Percentiles rank a stretch among this genome's conserved stretches.
Conservation (phyloP, 1,140 invertebrate species). For the Watersipora subatra region DNA sequence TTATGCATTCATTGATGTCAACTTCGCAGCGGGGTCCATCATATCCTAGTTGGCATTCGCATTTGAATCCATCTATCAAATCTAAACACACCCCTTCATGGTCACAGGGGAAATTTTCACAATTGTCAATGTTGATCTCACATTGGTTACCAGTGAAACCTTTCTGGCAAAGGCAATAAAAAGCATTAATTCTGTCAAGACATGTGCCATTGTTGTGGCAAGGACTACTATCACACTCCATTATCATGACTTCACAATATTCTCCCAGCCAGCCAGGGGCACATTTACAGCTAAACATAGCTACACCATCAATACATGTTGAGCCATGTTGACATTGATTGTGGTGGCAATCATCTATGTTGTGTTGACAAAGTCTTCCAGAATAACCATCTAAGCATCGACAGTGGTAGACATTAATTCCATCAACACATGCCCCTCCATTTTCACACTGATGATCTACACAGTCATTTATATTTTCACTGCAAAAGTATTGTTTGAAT, state of each 20-base stretch:
- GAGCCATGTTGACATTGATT: conserved; percentile 15
- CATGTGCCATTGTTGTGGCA: conserved; percentile 74
- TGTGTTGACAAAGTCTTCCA: conserved; percentile 15
- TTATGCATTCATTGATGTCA: conserved; percentile 79
- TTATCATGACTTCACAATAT: neutral
- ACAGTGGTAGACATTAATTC: conserved; percentile 23
- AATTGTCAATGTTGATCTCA: conserved; percentile 37
- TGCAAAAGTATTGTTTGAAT: neutral
- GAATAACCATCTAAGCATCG: conserved; percentile 21
- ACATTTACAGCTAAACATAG: conserved; percentile 63
- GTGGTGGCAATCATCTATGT: conserved; percentile 13
- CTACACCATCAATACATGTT: conserved; percentile 1
- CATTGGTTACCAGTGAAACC: conserved; percentile 45
- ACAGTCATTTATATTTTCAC: conserved; percentile 18
- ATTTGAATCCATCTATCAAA: conserved; percentile 54
- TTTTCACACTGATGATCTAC: conserved; percentile 13
- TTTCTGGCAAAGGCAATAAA: conserved; percentile 63
- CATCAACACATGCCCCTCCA: conserved; percentile 24
- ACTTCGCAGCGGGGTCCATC: conserved; percentile 72
- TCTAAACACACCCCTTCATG: conserved; percentile 53
- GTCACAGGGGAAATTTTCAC: conserved; percentile 14
- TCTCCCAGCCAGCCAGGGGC: conserved; percentile 53
- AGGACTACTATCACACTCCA: conserved; percentile 55
- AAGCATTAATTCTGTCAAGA: conserved; percentile 67
- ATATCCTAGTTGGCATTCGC: conserved; percentile 78